Conservation (phyloP, 2,113 vertebrate genomes). For the Myiozetetes cayanensis region DNA sequence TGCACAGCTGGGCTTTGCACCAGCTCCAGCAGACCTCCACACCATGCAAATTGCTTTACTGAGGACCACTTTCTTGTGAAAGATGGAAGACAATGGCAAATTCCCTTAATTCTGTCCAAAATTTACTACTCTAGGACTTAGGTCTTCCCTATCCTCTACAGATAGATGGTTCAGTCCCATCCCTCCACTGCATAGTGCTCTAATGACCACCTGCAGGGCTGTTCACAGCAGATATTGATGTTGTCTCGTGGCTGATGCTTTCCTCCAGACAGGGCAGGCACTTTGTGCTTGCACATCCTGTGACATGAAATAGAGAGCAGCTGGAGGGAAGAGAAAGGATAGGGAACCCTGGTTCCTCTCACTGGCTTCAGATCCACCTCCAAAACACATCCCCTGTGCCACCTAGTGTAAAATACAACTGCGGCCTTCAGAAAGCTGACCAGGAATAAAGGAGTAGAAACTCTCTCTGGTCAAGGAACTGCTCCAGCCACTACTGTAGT, state of each 20-base stretch:
- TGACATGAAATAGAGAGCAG: neutral
- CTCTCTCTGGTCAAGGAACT: neutral
- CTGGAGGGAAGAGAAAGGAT: neutral
- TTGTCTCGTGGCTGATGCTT: neutral
- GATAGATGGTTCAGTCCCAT: neutral
- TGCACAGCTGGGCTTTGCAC: neutral
- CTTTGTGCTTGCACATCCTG: rapidly evolving
- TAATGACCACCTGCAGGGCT: neutral
- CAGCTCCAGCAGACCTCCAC: neutral
- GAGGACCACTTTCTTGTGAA: neutral
- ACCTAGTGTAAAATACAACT: neutral
- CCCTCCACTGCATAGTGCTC: neutral
- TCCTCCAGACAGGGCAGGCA: neutral
- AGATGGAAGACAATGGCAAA: neutral
- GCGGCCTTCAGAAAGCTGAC: neutral
- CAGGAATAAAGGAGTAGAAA: neutral
- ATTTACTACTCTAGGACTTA: neutral
- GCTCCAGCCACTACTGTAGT: neutral
- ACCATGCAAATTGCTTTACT: neutral
- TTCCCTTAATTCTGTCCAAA: neutral
- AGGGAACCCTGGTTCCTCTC: neutral
- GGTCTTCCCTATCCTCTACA: neutral
- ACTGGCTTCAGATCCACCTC: rapidly evolving
- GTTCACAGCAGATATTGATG: too few species aligned
- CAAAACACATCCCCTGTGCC: neutral